These are phyloP conservation scores for Gulo gulo DNA, from an alignment of 2,113 vertebrate species.

Conservation along the genomic window DNA sequence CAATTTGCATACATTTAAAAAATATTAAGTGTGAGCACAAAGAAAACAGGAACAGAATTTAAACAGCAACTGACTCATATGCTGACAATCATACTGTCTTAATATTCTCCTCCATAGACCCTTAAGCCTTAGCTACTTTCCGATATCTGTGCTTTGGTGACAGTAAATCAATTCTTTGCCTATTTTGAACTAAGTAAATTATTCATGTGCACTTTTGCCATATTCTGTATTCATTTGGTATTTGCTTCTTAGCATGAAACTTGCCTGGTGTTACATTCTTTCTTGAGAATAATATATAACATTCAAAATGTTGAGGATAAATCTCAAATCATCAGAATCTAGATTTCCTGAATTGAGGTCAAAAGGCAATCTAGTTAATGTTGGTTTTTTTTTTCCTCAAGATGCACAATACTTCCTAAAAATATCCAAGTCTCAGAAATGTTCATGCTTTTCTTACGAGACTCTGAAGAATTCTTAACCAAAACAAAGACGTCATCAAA, in stretches of 20 bases:
- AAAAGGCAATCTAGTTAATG: background rate
- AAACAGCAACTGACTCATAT: background rate
- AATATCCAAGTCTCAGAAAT: background rate
- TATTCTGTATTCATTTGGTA: background rate
- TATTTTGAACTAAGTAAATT: background rate
- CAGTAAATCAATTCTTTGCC: background rate
- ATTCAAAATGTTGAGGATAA: background rate
- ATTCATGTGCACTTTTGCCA: background rate
- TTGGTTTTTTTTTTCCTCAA: background rate
- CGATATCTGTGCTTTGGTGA: background rate
- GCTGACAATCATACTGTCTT: background rate
- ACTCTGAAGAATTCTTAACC: background rate
- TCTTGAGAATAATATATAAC: background rate
- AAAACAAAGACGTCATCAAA: slow-evolving; percentile 41
- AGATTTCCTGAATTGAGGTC: background rate
- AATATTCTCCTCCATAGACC: background rate
- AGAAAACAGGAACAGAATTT: background rate
- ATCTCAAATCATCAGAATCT: slow-evolving; percentile 9
- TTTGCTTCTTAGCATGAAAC: background rate
- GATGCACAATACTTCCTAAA: background rate
- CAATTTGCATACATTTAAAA: background rate
- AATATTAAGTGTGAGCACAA: background rate
- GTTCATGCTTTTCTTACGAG: background rate
- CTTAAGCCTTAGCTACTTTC: background rate
- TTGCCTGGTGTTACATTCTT: background rate